These are phyloP conservation scores for Portunus trituberculatus DNA, from an alignment of 1,140 invertebrate species.

Conservation along the genomic window DNA sequence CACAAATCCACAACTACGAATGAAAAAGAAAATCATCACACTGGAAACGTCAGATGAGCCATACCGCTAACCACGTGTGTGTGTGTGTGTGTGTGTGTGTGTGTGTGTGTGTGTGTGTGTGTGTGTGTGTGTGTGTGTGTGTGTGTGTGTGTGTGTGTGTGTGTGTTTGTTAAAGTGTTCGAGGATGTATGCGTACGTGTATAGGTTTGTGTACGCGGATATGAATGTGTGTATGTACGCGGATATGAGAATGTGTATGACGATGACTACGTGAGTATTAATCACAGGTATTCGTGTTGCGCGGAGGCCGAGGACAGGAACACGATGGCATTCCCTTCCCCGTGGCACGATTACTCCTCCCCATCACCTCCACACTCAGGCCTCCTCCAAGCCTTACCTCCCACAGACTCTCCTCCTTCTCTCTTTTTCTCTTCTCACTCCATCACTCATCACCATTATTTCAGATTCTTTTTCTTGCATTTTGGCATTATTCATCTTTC, in stretches of 20 bases:
- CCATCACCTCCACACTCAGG: background rate
- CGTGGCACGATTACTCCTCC: background rate
- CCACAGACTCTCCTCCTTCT: background rate
- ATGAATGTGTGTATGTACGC: slow-evolving; percentile 29
- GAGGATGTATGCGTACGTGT: background rate
- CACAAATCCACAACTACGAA: too few species aligned
- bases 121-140: slow-evolving; percentile 50
- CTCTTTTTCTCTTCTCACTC: background rate
- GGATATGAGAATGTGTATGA: background rate
- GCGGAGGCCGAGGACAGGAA: too few species aligned
- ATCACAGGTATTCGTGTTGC: too few species aligned
- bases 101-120: slow-evolving; percentile 50
- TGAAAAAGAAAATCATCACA: too few species aligned
- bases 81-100: slow-evolving; percentile 48
- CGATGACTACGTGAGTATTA: too few species aligned
- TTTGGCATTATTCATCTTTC: too few species aligned
- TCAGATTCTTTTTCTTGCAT: too few species aligned
- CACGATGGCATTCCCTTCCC: background rate
- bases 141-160: background rate
- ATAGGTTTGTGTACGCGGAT: slow-evolving; percentile 16
- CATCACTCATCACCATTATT: too few species aligned
- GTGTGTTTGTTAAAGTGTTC: too few species aligned
- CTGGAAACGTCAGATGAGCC: too few species aligned
- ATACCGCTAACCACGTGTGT: background rate
- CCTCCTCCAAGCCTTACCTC: background rate